Conservation (phyloP, 2,797 vertebrate genomes). For the Crax fasciolata region DNA sequence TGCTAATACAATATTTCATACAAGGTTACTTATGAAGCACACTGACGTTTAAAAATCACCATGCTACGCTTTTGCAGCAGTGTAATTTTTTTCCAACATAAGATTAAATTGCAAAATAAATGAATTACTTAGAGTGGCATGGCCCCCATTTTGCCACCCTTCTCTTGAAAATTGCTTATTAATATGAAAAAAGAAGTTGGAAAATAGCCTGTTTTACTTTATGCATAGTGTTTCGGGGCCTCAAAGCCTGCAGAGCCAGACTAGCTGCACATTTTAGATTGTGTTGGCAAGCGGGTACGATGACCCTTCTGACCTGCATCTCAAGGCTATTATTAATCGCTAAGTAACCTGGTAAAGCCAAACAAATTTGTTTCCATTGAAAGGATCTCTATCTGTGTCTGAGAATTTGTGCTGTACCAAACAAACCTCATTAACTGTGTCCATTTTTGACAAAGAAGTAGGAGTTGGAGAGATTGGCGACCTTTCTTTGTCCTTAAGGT, state of each 20-base stretch:
- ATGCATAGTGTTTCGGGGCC: conserved; percentile 76
- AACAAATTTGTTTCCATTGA: conserved; percentile 99
- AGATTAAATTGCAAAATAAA: conserved; percentile 97
- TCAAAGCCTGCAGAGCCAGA: conserved; percentile 64
- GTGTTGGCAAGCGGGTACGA: conserved; percentile 82
- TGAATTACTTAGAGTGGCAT: conserved; percentile 92
- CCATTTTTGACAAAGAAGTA: conserved; percentile 89
- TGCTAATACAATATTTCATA: conserved; percentile 80
- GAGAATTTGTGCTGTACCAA: conserved; percentile 94
- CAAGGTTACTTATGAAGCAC: conserved; percentile 85
- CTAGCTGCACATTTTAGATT: conserved; percentile 81
- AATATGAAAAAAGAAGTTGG: conserved; percentile 89
- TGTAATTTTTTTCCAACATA: conserved; percentile 87
- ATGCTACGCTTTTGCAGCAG: conserved; percentile 81
- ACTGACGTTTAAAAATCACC: conserved; percentile 95
- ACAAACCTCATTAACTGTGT: conserved; percentile 99
- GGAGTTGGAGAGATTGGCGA: conserved; percentile 84
- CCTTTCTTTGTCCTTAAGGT: conserved; percentile 89
- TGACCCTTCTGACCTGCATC: conserved; percentile 93
- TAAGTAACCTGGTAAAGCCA: conserved; percentile 98
- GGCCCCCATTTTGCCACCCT: conserved; percentile 88
- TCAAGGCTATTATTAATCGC: conserved; percentile 97
- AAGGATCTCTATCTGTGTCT: conserved; percentile 99
- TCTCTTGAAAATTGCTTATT: conserved; percentile 91
- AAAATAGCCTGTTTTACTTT: conserved; percentile 84